Evolutionary conservation across 2,888 invertebrate species (phyloP), one percentile per base, ranked within the genome.

Genomic region (Sphaerophoria rueppellii): DNA sequence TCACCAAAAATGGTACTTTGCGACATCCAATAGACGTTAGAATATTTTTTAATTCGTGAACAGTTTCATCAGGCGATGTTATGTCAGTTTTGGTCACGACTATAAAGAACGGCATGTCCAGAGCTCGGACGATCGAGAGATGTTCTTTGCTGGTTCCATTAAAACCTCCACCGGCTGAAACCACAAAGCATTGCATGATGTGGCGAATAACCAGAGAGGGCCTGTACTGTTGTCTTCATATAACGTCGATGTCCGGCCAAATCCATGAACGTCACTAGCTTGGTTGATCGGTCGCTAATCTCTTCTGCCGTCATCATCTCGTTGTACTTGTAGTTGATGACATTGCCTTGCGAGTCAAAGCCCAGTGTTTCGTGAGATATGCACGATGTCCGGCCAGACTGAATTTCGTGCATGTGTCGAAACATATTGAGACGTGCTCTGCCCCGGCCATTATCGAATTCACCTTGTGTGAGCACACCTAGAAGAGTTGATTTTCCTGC

Each of bases 311-410:
- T 97, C 92, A 97, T 96, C 91, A 97, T 94, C 89, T 97, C 97
- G 52, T 96, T 96, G 88, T 96, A 96, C 12, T 96, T 96, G 89
- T 96, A 96, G 92, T 98, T 98, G 11, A 98, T 95, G 2, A 97
- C 95, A 89, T 96, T 95, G 0, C 97, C 97, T 86, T 89, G 93
- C 1, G 95, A 94, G 91, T 98, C 97, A 91, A 99, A 99, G 7
- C 99, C 99, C 6, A 99, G 94, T 87, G 99, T 98, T 93, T 99
- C 98, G 90, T 98, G 98, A 87, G 98, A 98, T 89, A 99, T 96
- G 4, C 98, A 98, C 0, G 98, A 98, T 0, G 99, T 99, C 86
- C 98, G 93, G 0, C 99, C 99, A 4, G 96, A 95, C 91, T 96
- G 96, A 73, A 99, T 97, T 91, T 99, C 99, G 91, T 99, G 99